phyloP scores from a whole-genome alignment of 2,797 vertebrate genomes.

The Spinus olivaceus region DNA sequence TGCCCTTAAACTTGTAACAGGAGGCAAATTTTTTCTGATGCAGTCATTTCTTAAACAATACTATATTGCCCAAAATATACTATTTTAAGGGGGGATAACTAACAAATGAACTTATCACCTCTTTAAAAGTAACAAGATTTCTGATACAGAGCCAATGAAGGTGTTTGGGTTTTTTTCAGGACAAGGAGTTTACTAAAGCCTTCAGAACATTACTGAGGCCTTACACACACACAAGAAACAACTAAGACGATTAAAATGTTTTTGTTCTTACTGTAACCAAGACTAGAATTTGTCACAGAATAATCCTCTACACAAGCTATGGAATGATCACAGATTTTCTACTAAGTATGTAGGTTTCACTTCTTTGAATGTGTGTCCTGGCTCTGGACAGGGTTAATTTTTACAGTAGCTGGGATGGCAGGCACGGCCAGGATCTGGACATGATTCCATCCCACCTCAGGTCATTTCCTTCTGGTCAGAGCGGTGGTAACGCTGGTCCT shows the following conservation, averaged over 20 bases:
- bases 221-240: not conserved
- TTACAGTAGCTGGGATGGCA: fast-evolving
- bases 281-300: not conserved
- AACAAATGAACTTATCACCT: not conserved
- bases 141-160: not conserved
- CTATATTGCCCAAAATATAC: not conserved
- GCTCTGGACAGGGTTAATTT: not conserved
- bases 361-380: not conserved
- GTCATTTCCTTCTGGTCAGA: not conserved
- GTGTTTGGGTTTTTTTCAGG: not conserved
- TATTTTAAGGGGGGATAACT: not conserved
- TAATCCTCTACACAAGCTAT: not conserved
- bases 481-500: not conserved
- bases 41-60: not conserved
- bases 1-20: not conserved
- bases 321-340: not conserved
- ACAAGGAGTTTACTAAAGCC: not conserved
- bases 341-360: not conserved
- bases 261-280: not conserved
- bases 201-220: not conserved
- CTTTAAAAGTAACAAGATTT: not conserved
- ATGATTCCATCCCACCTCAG: not conserved
- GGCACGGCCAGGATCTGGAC: fast-evolving
- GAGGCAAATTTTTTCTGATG: not conserved
- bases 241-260: not conserved